Evolutionary conservation across 2,113 vertebrate species (phyloP).

Genomic region (Gambusia holbrooki): DNA sequence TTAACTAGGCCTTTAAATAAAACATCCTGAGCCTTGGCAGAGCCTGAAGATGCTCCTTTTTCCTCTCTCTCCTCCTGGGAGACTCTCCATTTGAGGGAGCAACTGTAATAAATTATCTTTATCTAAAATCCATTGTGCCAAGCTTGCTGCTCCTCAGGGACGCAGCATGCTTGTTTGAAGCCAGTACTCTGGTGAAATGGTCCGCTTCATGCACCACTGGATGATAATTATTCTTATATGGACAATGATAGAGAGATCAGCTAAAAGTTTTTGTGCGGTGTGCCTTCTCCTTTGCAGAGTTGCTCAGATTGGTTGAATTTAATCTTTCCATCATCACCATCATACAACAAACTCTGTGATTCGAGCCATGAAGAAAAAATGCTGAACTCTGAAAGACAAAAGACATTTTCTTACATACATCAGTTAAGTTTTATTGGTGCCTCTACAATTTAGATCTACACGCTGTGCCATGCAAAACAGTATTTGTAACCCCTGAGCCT

Average conservation of each 20-base stretch:
- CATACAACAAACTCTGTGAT: not conserved
- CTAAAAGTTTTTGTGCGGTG: not conserved
- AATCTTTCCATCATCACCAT: not conserved
- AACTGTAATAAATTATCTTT: constrained; percentile 70
- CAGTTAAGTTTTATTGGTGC: too few species aligned
- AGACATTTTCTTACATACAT: too few species aligned
- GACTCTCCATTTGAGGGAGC: constrained; percentile 40
- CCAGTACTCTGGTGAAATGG: constrained; percentile 34
- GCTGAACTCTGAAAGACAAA: not conserved
- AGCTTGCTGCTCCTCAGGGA: constrained; percentile 53
- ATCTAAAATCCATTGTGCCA: constrained; percentile 69
- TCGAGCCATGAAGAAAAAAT: not conserved
- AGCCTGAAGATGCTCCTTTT: constrained; percentile 29
- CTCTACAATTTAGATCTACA: too few species aligned
- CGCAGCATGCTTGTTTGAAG: constrained; percentile 27
- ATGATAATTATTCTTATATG: constrained; percentile 34
- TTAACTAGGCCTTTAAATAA: constrained; percentile 71
- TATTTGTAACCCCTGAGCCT: too few species aligned
- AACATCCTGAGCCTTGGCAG: constrained; percentile 45
- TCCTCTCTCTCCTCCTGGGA: constrained; percentile 34
- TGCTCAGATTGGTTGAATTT: not conserved
- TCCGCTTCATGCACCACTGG: constrained; percentile 29
- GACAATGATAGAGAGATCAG: constrained; percentile 28
- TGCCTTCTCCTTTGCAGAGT: not conserved
- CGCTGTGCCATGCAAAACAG: too few species aligned